phyloP scores from a whole-genome alignment of 2,113 vertebrate genomes.

The Anhinga anhinga region DNA sequence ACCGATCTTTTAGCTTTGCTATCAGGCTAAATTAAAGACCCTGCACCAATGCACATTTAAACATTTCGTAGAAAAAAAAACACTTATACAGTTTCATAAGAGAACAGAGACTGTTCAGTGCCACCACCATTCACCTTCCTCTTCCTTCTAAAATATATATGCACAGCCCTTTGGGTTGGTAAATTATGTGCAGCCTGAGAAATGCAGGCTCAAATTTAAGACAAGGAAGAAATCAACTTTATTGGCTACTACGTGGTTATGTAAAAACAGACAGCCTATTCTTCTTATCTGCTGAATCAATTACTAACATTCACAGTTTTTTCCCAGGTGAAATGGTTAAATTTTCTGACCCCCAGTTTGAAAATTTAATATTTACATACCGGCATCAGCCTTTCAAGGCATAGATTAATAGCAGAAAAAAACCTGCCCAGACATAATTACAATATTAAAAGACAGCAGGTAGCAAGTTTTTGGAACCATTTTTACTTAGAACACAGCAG shows the following conservation, averaged over 20 bases:
- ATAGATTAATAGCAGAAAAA: not conserved
- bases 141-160: not conserved
- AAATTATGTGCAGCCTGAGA: not conserved
- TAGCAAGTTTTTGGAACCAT: not conserved
- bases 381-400: not conserved
- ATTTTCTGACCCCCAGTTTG: not conserved
- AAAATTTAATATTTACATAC: not conserved
- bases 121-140: not conserved
- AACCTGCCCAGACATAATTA: slow-evolving; percentile 5
- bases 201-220: not conserved
- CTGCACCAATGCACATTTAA: not conserved
- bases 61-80: not conserved
- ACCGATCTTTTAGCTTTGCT: not conserved
- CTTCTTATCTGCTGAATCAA: not conserved
- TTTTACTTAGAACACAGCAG: slow-evolving; percentile 39
- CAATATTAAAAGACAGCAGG: slow-evolving; percentile 43
- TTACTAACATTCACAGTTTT: not conserved
- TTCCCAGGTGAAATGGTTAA: not conserved
- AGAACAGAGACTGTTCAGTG: not conserved
- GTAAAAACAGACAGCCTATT: not conserved
- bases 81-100: not conserved
- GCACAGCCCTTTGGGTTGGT: not conserved
- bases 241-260: not conserved
- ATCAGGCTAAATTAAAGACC: not conserved
- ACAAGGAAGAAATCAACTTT: rapidly evolving